These are phyloP conservation scores for Arothron firmamentum DNA, from an alignment of 2,113 vertebrate species.

Conservation along the genomic window DNA sequence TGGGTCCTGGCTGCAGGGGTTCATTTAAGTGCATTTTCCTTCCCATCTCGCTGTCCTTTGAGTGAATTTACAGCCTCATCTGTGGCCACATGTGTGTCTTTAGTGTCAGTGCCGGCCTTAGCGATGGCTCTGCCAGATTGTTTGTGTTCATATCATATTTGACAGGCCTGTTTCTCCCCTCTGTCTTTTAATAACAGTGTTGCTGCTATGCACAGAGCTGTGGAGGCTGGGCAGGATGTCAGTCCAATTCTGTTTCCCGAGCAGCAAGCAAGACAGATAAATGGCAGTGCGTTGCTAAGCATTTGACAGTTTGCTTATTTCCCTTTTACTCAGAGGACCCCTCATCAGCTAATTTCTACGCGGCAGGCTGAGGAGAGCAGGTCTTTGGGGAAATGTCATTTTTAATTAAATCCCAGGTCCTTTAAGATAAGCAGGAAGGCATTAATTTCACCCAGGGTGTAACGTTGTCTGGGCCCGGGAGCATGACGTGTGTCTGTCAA, in stretches of 20 bases:
- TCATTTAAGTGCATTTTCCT: too few species aligned
- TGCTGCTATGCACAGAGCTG: slow-evolving; percentile 25
- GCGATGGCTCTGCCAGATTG: slow-evolving; percentile 34
- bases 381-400: slow-evolving; percentile 81
- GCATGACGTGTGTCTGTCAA: slow-evolving; percentile 75
- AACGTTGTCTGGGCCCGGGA: slow-evolving; percentile 65
- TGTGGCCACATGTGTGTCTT: slow-evolving; percentile 11
- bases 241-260: slow-evolving; percentile 58
- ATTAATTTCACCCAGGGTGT: slow-evolving; percentile 74
- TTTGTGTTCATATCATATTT: slow-evolving; percentile 56
- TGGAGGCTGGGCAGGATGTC: slow-evolving; percentile 23
- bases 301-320: slow-evolving; percentile 77
- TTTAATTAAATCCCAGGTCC: slow-evolving; percentile 82
- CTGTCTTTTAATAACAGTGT: slow-evolving; percentile 52
- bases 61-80: slow-evolving; percentile 60
- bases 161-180: slow-evolving; percentile 44
- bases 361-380: slow-evolving; percentile 64
- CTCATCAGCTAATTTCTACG: slow-evolving; percentile 76
- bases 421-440: slow-evolving; percentile 78
- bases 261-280: slow-evolving; percentile 62
- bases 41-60: too few species aligned
- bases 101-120: slow-evolving; percentile 42
- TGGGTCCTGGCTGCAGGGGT: too few species aligned
- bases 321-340: slow-evolving; percentile 66
- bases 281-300: slow-evolving; percentile 63